phyloP scores from a whole-genome alignment of 2,888 invertebrate species.

The Drosophila fungiperda region DNA sequence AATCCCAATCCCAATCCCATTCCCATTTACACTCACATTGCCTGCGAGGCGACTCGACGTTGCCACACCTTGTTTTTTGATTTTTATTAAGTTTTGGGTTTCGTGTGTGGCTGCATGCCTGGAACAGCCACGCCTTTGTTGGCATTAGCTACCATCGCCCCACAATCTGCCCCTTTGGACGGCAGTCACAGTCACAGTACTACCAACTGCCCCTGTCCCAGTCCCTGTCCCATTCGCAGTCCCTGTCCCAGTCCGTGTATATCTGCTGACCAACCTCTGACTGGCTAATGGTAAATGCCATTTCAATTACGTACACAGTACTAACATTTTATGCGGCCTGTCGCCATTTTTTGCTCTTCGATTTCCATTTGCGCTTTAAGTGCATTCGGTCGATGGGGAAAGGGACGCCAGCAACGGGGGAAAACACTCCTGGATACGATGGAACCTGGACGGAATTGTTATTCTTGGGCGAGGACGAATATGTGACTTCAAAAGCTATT shows the following conservation, averaged over 20 bases:
- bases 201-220: neutral
- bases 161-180: constrained; percentile 13
- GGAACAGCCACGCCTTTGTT: constrained; percentile 66
- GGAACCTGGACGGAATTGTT: neutral
- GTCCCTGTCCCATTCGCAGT: neutral
- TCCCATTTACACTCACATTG: neutral
- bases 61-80: constrained; percentile 78
- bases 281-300: constrained; percentile 77
- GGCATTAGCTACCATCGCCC: constrained; percentile 33
- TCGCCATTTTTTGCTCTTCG: constrained; percentile 64
- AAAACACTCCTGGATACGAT: constrained; percentile 16
- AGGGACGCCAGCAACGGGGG: constrained; percentile 39
- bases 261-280: constrained; percentile 16
- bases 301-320: constrained; percentile 78
- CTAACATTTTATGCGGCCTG: constrained; percentile 78
- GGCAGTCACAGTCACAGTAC: constrained; percentile 1
- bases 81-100: constrained; percentile 75
- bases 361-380: constrained; percentile 74
- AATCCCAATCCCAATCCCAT: neutral
- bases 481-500: neutral
- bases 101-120: constrained; percentile 54
- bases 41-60: constrained; percentile 20
- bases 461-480: neutral
- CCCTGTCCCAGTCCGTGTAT: neutral
- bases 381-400: constrained; percentile 63